These are phyloP conservation scores for Arctopsyche grandis DNA, from an alignment of 1,140 invertebrate species.

Conservation along the genomic window DNA sequence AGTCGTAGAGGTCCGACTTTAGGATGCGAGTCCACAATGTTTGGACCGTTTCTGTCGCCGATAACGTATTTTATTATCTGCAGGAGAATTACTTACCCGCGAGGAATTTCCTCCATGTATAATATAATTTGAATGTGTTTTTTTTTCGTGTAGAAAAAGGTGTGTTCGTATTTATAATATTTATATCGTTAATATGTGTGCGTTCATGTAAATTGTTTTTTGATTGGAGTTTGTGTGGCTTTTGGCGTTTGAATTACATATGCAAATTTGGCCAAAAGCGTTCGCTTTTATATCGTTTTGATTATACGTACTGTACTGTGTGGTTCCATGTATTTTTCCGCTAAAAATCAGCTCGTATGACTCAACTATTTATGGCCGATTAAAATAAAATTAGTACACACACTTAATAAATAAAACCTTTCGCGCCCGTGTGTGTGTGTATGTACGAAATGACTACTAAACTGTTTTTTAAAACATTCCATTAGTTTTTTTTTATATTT, in stretches of 20 bases:
- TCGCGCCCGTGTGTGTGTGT: no score
- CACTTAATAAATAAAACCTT: no score
- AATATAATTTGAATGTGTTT: background rate
- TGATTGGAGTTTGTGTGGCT: conserved; percentile 36
- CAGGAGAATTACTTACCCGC: background rate
- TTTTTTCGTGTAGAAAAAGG: background rate
- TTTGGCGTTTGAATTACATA: conserved; percentile 39
- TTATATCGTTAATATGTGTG: background rate
- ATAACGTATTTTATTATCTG: background rate
- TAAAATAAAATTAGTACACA: no score
- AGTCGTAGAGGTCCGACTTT: background rate
- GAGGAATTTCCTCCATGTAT: conserved; percentile 22
- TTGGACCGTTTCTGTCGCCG: conserved; percentile 9
- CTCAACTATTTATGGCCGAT: no score
- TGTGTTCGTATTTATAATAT: background rate
- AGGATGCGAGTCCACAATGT: background rate
- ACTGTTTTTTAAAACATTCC: no score
- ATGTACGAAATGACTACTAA: no score
- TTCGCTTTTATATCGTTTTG: background rate
- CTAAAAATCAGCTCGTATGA: no score
- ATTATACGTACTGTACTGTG: no score
- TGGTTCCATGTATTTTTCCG: no score
- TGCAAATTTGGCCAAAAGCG: conserved; percentile 29
- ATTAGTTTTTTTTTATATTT: no score
- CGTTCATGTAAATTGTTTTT: conserved; percentile 39